Evolutionary conservation across 2,113 vertebrate species (phyloP).

Genomic region (Nicator chloris): DNA sequence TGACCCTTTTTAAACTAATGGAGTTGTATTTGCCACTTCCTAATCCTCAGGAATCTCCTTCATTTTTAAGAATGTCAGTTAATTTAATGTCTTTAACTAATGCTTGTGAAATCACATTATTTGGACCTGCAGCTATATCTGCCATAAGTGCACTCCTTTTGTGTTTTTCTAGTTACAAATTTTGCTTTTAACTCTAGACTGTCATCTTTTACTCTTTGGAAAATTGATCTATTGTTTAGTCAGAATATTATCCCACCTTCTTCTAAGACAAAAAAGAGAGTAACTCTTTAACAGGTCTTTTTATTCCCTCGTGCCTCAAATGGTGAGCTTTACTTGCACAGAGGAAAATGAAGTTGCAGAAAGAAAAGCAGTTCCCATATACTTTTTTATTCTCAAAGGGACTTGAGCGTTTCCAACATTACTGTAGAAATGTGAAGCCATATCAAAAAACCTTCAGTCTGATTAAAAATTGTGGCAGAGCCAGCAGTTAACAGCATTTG

Average conservation of each 20-base stretch:
- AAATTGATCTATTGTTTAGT: slow-evolving; percentile 12
- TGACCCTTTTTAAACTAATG: slow-evolving; percentile 73
- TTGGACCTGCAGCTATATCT: background rate
- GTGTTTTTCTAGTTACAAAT: background rate
- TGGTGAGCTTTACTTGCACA: background rate
- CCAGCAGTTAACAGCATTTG: background rate
- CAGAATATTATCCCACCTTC: background rate
- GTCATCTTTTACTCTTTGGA: slow-evolving; percentile 33
- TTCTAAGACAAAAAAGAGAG: background rate
- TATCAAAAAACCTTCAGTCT: background rate
- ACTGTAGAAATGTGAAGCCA: background rate
- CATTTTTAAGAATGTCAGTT: slow-evolving; percentile 40
- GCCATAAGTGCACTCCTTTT: background rate
- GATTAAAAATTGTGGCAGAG: background rate
- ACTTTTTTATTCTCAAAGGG: background rate
- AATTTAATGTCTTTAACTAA: slow-evolving; percentile 38
- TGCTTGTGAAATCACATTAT: background rate
- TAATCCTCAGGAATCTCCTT: slow-evolving; percentile 67
- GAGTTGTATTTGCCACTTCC: slow-evolving; percentile 73
- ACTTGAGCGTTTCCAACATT: background rate
- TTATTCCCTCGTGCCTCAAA: background rate
- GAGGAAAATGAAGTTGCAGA: slow-evolving; percentile 45
- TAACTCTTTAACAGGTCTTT: slow-evolving; percentile 50
- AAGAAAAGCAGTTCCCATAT: slow-evolving; percentile 16
- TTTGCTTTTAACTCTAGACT: background rate